A percentile compares a stretch with the other conserved stretches of the same genome.
Conservation (phyloP, 1,140 invertebrate species). For the Drosophila malerkotliana region DNA sequence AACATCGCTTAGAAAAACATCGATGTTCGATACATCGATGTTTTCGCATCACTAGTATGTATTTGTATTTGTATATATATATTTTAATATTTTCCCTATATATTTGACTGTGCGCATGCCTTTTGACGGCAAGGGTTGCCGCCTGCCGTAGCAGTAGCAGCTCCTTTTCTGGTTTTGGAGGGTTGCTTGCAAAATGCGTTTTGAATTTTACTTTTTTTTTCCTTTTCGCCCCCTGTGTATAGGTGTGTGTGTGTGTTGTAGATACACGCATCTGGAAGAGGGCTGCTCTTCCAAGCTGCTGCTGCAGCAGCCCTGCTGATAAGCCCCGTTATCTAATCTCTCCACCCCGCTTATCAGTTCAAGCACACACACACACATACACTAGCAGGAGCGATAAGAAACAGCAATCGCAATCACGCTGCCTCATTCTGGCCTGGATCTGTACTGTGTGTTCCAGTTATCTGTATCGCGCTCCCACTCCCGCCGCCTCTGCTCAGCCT, state of each 20-base stretch:
- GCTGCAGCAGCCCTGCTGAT: constrained; percentile 16
- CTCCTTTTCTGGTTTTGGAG: constrained; percentile 44
- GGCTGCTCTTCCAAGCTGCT: constrained; percentile 4
- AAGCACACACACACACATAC: constrained; percentile 1
- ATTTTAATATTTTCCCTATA: constrained; percentile 15
- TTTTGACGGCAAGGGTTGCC: constrained; percentile 72
- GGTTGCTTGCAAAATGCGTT: constrained; percentile 74
- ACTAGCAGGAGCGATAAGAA: constrained; percentile 30
- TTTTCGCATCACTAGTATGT: too few relatives aligned
- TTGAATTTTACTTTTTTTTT: constrained; percentile 22
- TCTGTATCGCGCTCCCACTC: constrained; percentile 28
- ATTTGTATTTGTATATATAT: not conserved
- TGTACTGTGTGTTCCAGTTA: constrained; percentile 41
- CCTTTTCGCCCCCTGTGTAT: not conserved
- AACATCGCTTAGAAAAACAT: too few relatives aligned
- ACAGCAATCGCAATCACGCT: constrained; percentile 35
- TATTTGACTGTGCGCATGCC: constrained; percentile 50
- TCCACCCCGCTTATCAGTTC: constrained; percentile 19
- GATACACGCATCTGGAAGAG: constrained; percentile 39
- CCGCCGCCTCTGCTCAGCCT: not conserved
- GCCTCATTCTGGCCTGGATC: constrained; percentile 43
- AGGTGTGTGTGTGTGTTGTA: constrained; percentile 20
- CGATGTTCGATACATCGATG: too few relatives aligned
- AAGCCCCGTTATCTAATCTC: constrained; percentile 41
- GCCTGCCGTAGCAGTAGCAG: constrained; percentile 19